Base-by-base conservation (phyloP, 1,140 invertebrate species). In the Tetragnatha versicolor region DNA sequence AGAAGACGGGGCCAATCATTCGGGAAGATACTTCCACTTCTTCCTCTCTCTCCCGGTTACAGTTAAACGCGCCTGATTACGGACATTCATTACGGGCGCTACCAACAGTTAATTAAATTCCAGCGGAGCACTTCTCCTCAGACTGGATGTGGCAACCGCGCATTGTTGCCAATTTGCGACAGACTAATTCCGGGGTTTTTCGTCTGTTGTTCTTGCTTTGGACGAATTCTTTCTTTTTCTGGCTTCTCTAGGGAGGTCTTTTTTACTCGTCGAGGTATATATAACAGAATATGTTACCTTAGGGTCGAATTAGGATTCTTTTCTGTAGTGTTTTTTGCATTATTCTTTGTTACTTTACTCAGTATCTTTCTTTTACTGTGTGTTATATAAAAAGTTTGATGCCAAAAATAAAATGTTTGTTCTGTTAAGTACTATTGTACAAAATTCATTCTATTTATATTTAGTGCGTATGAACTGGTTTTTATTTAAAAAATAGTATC, bases 51-150 rank as follows among this genome's bases (percentile, higher is more conserved):
- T 39, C 60, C 14, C 35, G 14, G 2, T 31, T 35, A 9, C 66
- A 49, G 39, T 69, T 69, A 69, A 69, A 33, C 20, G n/a, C 20
- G n/a, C 31, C 33, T 69, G 66, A 69, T 69, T 69, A 69, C 29
- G 35, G 66, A 69, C 66, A 69, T 69, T 69, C 66, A 69, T 69
- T 69, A 69, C 66, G 31, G 29, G 66, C n/a, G n/a, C 27, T 53
- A 47, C 66, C 66, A 53, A 53, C 66, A 69, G 66, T 69, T 69
- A 69, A 69, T 69, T 69, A 69, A 69, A 69, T 69, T 69, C 66
- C 53, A 69, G 66, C 66, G 22, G 47, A 10, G 66, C 22, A 69
- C 27, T 53, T 20, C 20, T 69, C 37, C 66, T 20, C 14, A 14
- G 27, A 17, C 22, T 35, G 22, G 17, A 31, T 3, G 10, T 33